Percentiles rank a stretch among this genome's conserved stretches.
phyloP scores from a whole-genome alignment of 2,888 invertebrate genomes.

The Galerucella nymphaeae region DNA sequence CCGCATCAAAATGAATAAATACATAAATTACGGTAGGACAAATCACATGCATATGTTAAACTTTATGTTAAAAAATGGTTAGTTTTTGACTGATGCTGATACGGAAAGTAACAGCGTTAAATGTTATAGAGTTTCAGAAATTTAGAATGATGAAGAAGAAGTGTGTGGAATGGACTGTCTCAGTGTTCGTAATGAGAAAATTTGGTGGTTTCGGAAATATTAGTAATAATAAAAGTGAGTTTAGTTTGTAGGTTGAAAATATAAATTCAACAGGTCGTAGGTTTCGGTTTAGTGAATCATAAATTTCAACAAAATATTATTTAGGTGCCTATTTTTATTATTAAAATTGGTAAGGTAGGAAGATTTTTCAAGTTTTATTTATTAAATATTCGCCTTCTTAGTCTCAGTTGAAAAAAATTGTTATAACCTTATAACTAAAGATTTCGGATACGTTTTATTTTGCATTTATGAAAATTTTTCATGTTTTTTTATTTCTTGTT shows the following conservation, averaged over 20 bases:
- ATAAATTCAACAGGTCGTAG: background rate
- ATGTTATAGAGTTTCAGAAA: background rate
- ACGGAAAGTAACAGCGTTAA: slow-evolving; percentile 6
- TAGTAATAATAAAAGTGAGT: background rate
- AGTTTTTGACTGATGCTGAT: slow-evolving; percentile 28
- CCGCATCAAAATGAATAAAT: slow-evolving; percentile 56
- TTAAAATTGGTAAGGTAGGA: too few species aligned
- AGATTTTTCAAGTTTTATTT: too few species aligned
- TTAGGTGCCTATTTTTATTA: too few species aligned
- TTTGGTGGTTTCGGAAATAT: background rate
- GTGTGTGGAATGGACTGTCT: background rate
- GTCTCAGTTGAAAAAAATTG: too few species aligned
- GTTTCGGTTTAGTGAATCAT: background rate
- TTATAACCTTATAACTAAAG: too few species aligned
- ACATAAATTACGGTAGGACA: slow-evolving; percentile 59
- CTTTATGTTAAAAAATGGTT: slow-evolving; percentile 39
- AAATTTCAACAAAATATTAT: background rate
- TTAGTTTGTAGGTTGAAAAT: background rate
- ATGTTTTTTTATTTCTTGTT: too few species aligned
- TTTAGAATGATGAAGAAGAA: background rate
- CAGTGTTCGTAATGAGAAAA: background rate
- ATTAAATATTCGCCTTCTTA: too few species aligned
- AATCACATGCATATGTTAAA: slow-evolving; percentile 58
- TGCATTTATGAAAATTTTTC: too few species aligned
- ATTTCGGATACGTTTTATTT: too few species aligned